phyloP scores from a whole-genome alignment of 2,113 vertebrate genomes.

The Ciconia stormi region DNA sequence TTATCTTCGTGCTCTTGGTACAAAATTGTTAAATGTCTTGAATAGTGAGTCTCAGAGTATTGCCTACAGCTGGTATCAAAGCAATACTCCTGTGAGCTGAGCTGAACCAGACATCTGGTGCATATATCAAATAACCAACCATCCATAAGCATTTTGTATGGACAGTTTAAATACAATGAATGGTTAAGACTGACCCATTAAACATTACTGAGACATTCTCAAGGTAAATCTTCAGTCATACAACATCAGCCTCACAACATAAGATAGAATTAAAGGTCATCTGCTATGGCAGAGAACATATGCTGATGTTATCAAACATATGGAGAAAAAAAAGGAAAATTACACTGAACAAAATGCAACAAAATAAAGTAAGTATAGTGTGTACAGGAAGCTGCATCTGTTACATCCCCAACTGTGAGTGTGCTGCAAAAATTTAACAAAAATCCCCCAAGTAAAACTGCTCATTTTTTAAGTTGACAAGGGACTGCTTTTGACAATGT shows the following conservation, averaged over 20 bases:
- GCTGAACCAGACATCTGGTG: constrained; percentile 8
- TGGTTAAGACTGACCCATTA: constrained; percentile 39
- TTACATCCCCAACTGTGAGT: neutral
- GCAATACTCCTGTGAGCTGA: neutral
- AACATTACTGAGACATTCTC: constrained; percentile 43
- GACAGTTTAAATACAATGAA: constrained; percentile 37
- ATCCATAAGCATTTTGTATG: constrained; percentile 24
- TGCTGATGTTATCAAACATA: constrained; percentile 32
- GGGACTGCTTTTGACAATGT: neutral
- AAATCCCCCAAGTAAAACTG: neutral
- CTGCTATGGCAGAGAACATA: constrained; percentile 8
- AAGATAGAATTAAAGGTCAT: constrained; percentile 51
- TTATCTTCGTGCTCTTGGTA: neutral
- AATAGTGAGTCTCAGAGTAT: neutral
- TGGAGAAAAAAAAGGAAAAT: neutral
- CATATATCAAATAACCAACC: constrained; percentile 25
- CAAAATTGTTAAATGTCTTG: neutral
- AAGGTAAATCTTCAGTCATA: constrained; percentile 53
- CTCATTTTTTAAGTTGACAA: neutral
- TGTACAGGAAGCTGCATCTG: neutral
- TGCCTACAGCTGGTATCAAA: neutral
- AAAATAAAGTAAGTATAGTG: neutral
- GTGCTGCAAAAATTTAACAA: neutral
- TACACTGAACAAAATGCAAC: neutral
- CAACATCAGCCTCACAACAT: constrained; percentile 21